Evolutionary conservation across 2,113 vertebrate genomes (phyloP).

Genomic region (Callopanchax toddi): DNA sequence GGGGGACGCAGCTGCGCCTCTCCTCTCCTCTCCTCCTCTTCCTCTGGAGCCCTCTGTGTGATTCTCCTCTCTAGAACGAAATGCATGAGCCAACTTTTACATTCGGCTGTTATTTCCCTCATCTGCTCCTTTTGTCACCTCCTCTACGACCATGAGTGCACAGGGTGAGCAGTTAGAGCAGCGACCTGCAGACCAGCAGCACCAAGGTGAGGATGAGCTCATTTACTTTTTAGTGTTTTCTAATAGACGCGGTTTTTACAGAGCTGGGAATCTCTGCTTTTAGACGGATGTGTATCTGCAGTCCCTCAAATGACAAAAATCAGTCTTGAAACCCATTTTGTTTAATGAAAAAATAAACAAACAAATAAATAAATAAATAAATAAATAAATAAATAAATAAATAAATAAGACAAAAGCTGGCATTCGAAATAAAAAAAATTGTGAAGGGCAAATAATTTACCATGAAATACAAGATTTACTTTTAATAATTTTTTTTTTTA

Average conservation of each 20-base stretch:
- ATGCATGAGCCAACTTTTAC: conserved; percentile 27
- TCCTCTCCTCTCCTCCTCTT: neutral
- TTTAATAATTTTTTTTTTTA: neutral
- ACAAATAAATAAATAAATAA: too few species aligned
- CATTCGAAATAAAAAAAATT: too few species aligned
- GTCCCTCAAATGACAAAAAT: too few species aligned
- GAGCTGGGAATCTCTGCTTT: too few species aligned
- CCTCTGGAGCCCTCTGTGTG: conserved; percentile 3
- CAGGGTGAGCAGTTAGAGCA: neutral
- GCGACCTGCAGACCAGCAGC: neutral
- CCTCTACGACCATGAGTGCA: conserved; percentile 15
- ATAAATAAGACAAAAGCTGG: too few species aligned
- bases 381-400: too few species aligned
- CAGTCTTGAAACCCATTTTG: too few species aligned
- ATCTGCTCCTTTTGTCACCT: neutral
- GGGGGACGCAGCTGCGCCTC: conserved; percentile 13
- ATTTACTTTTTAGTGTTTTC: neutral
- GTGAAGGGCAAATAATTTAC: neutral
- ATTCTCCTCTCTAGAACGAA: neutral
- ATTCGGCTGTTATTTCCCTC: neutral
- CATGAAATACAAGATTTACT: neutral
- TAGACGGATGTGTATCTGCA: too few species aligned
- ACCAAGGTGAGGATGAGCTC: conserved; percentile 42
- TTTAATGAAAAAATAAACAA: too few species aligned
- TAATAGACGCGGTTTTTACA: too few species aligned